phyloP scores from a whole-genome alignment of 2,888 invertebrate genomes.

The Polydesmus complanatus region DNA sequence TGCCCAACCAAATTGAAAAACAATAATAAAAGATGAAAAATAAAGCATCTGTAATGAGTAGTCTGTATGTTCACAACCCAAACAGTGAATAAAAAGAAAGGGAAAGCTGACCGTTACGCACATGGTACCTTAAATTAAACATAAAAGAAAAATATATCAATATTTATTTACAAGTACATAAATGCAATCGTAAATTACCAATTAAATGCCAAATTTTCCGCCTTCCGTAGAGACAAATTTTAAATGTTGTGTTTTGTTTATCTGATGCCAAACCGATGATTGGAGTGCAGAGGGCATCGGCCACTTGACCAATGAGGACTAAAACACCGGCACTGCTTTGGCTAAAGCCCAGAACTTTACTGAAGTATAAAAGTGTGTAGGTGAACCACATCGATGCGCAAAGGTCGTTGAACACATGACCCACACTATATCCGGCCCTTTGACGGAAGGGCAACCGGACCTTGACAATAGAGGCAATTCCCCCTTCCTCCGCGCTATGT shows the following conservation, averaged over 20 bases:
- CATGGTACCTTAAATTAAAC: slow-evolving; percentile 47
- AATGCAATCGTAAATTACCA: slow-evolving; percentile 24
- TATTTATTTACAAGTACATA: not conserved
- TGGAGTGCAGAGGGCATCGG: slow-evolving; percentile 38
- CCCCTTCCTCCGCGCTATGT: slow-evolving; percentile 25
- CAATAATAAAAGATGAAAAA: slow-evolving; percentile 9
- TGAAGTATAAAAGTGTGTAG: slow-evolving; percentile 70
- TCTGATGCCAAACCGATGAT: slow-evolving; percentile 38
- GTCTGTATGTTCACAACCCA: slow-evolving; percentile 47
- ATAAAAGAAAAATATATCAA: slow-evolving; percentile 4
- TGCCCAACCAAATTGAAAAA: slow-evolving; percentile 16
- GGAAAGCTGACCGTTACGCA: slow-evolving; percentile 68
- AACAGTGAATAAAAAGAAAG: slow-evolving; percentile 67
- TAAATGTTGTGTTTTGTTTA: slow-evolving; percentile 20
- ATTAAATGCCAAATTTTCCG: slow-evolving; percentile 39
- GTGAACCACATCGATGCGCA: slow-evolving; percentile 92
- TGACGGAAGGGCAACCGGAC: slow-evolving; percentile 3
- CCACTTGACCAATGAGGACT: slow-evolving; percentile 23
- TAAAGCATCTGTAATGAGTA: slow-evolving; percentile 33
- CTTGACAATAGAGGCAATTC: not conserved
- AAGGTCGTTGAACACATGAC: slow-evolving; percentile 81
- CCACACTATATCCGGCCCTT: slow-evolving; percentile 50
- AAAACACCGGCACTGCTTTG: slow-evolving; percentile 1
- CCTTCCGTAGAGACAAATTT: slow-evolving; percentile 29
- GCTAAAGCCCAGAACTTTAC: slow-evolving; percentile 37